These are phyloP conservation scores for Oxyura jamaicensis DNA, from an alignment of 2,113 vertebrate genomes.

Conservation along the genomic window DNA sequence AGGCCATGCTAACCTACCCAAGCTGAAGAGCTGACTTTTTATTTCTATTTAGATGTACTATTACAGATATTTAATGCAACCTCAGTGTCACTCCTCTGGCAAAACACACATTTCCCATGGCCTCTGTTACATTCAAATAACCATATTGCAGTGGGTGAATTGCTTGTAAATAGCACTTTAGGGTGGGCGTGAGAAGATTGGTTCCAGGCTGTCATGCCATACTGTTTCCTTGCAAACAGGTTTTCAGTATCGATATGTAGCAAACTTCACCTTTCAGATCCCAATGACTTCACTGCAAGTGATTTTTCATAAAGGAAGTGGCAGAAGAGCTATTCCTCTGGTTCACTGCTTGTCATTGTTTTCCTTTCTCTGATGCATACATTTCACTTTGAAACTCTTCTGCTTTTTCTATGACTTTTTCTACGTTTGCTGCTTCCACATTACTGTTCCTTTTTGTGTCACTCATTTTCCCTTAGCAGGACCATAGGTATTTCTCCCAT, in stretches of 20 bases:
- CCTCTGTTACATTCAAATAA: slow-evolving; percentile 55
- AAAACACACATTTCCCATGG: slow-evolving; percentile 43
- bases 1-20: neutral
- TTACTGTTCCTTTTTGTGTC: neutral
- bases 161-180: slow-evolving; percentile 73
- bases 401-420: neutral
- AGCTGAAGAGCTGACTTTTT: neutral
- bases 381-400: neutral
- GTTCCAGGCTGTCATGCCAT: slow-evolving; percentile 54
- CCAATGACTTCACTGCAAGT: neutral
- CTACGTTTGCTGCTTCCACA: neutral
- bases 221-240: slow-evolving; percentile 64
- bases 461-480: neutral
- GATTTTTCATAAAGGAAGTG: slow-evolving; percentile 3
- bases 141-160: slow-evolving; percentile 73
- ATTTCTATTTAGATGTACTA: neutral
- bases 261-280: slow-evolving; percentile 43
- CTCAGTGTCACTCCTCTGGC: neutral
- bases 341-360: neutral
- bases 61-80: slow-evolving; percentile 20
- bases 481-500: neutral
- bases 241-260: slow-evolving; percentile 24
- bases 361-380: neutral
- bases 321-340: neutral
- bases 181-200: slow-evolving; percentile 53